Percentiles rank a stretch among this genome's conserved stretches.
These are phyloP conservation scores for Mesorhabditis belari DNA, from an alignment of 2,888 invertebrate species.

Conservation along the genomic window DNA sequence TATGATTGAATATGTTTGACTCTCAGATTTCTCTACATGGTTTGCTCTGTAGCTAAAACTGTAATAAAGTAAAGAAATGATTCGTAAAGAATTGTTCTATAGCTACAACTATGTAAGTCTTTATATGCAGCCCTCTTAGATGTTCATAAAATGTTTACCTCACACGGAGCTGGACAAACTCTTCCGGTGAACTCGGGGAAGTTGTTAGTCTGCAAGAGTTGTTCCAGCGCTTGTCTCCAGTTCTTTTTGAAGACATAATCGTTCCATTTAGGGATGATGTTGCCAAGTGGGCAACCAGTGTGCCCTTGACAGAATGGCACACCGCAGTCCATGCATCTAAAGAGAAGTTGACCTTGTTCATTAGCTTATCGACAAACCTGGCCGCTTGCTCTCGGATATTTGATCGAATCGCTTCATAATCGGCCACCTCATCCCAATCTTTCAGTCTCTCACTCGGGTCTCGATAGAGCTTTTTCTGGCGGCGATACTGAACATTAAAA, in stretches of 20 bases:
- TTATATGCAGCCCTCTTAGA: neutral
- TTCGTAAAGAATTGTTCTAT: no score
- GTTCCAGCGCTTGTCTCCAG: slow-evolving; percentile 67
- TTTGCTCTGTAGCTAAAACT: no score
- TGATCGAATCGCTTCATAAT: slow-evolving; percentile 71
- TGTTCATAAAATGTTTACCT: slow-evolving; percentile 56
- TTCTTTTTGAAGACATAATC: slow-evolving; percentile 74
- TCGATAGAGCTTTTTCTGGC: slow-evolving; percentile 79
- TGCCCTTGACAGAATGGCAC: slow-evolving; percentile 93
- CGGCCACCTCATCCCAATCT: slow-evolving; percentile 86
- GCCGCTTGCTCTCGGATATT: slow-evolving; percentile 85
- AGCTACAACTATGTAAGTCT: neutral
- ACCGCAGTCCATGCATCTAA: slow-evolving; percentile 91
- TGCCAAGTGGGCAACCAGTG: slow-evolving; percentile 93
- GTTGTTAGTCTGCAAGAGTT: slow-evolving; percentile 92
- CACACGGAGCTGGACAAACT: slow-evolving; percentile 82
- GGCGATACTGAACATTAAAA: slow-evolving; percentile 66
- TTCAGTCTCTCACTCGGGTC: slow-evolving; percentile 74
- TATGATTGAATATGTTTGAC: neutral
- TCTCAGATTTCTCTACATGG: neutral
- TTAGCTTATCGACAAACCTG: slow-evolving; percentile 54
- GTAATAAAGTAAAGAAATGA: no score
- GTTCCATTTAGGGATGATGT: slow-evolving; percentile 98
- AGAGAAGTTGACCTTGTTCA: slow-evolving; percentile 7
- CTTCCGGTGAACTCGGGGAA: slow-evolving; percentile 75